phyloP scores from a whole-genome alignment of 2,797 vertebrate species.

The Protonibea diacanthus region DNA sequence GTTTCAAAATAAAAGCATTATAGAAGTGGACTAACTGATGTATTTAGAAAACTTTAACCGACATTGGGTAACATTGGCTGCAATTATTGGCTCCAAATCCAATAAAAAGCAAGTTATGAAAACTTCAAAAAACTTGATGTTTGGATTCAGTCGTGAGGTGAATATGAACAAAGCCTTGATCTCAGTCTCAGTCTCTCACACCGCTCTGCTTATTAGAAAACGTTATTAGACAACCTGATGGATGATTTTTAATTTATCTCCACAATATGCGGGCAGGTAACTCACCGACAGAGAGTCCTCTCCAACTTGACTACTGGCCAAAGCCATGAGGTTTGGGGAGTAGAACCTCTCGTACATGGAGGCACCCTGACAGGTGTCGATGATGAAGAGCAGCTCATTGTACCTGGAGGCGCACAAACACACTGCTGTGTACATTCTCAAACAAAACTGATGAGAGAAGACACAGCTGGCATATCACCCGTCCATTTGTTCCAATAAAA shows the following conservation, averaged over 20 bases:
- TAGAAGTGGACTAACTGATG: neutral
- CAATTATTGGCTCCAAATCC: too few species aligned
- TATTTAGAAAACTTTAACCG: neutral
- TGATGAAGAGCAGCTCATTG: conserved; percentile 97
- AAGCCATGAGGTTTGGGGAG: conserved; percentile 97
- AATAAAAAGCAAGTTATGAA: neutral
- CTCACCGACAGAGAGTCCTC: conserved; percentile 98
- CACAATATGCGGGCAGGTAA: neutral
- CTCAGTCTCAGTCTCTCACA: conserved; percentile 3
- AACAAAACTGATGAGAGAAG: conserved; percentile 24
- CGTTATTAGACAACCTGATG: conserved; percentile 3
- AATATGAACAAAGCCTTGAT: neutral
- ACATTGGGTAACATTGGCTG: neutral
- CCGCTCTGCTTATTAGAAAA: conserved; percentile 21
- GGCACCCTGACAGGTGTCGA: conserved; percentile 98
- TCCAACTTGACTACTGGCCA: conserved; percentile 98
- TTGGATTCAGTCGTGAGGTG: neutral
- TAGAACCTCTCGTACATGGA: conserved; percentile 99
- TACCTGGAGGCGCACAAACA: conserved; percentile 85
- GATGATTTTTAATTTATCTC: conserved; percentile 31
- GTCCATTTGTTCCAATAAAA: conserved; percentile 59
- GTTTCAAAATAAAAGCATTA: neutral
- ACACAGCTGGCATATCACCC: conserved; percentile 48
- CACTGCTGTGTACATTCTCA: conserved; percentile 14
- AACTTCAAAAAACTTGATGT: neutral